Percentiles rank a stretch among this genome's conserved stretches.
phyloP scores from a whole-genome alignment of 1,140 invertebrate species.

The Neelides sp. region DNA sequence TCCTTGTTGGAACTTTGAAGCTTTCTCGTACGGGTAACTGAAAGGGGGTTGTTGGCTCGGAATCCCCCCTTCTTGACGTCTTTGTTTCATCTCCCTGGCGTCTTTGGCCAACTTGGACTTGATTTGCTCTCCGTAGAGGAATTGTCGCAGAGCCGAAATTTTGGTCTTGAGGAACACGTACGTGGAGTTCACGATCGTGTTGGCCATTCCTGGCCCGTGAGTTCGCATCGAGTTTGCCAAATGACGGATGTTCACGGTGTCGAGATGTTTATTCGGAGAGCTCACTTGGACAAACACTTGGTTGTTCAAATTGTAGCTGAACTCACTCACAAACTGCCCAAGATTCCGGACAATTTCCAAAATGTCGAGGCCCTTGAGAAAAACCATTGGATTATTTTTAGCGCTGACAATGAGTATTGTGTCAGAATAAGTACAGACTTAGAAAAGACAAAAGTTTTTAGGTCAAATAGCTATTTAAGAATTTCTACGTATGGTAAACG shows the following conservation, averaged over 20 bases:
- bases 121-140: constrained; percentile 96
- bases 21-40: constrained; percentile 66
- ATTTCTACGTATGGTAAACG: not conserved
- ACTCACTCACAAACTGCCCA: constrained; percentile 84
- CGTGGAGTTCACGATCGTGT: constrained; percentile 65
- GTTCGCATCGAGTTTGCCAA: constrained; percentile 95
- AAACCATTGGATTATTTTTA: constrained; percentile 7
- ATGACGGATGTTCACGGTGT: constrained; percentile 89
- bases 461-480: not conserved
- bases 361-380: constrained; percentile 75
- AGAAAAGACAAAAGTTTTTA: not conserved
- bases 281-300: constrained; percentile 90
- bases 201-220: constrained; percentile 79
- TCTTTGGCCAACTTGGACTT: constrained; percentile 90
- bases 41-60: not conserved
- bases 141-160: constrained; percentile 90
- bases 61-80: constrained; percentile 43
- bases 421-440: not conserved
- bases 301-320: constrained; percentile 92
- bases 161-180: constrained; percentile 93
- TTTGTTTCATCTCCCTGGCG: constrained; percentile 56
- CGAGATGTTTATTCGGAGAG: constrained; percentile 86
- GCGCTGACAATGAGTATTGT: not conserved
- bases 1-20: constrained; percentile 86
- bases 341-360: constrained; percentile 96